Evolutionary conservation across 2,888 invertebrate genomes (phyloP), one percentile per base, ranked within the genome.

Genomic region (Oligia fasciuncula): DNA sequence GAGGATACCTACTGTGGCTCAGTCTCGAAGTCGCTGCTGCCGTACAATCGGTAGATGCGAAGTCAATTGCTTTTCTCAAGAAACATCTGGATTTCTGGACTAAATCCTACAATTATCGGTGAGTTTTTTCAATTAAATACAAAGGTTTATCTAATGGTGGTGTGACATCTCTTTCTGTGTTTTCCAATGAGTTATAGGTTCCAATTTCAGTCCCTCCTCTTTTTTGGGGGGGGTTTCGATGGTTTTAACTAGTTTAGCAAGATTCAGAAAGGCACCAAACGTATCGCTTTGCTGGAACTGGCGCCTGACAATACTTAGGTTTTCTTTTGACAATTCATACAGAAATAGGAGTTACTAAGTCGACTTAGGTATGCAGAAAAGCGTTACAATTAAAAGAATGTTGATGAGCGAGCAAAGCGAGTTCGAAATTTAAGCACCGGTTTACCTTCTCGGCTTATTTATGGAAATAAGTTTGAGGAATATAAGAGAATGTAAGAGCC

Each of bases 31-130:
- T 98, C 3, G 97, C 98, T 2, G 97, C 98, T 0, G 97, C 97
- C 35, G 98, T 98, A 3, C 98, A 98, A 62, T 85, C 91, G 0
- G 97, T 97, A 0, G 97, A 97, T 73, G 98, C 98, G 1, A 98
- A 98, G 46, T 97, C 98, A 4, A 97, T 97, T 35, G 98, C 98
- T 1, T 98, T 98, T 91, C 97, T 98, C 46, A 97, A 97, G 89
- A 97, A 97, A 88, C 98, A 99, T 94, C 96, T 99, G 78, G 98
- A 98, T 80, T 98, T 98, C 90, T 99, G 99, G 99, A 97, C 97
- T 49, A 97, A 97, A 87, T 97, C 97, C 77, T 98, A 98, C 90
- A 98, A 98, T 91, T 98, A 97, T 93, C 97, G 98, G 98, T 98
- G 92, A 90, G 91, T 84, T 23, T 65, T 60, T 69, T n/a, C 14